These are phyloP conservation scores for Choloepus didactylus DNA, from an alignment of 2,797 vertebrate species.

Conservation along the genomic window DNA sequence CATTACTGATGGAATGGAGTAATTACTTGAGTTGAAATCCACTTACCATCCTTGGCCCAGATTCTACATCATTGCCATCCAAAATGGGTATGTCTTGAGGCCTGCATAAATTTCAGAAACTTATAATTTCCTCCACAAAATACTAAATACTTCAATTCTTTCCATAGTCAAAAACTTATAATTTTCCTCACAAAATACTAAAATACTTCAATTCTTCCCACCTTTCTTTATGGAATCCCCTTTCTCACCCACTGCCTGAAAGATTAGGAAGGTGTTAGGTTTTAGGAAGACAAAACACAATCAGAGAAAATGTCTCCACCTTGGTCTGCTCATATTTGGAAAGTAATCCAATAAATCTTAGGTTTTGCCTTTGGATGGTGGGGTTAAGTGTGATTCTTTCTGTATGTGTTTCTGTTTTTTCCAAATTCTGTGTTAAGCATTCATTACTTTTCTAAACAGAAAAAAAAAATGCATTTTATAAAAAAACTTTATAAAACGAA, in stretches of 20 bases:
- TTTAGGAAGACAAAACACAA: background rate
- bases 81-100: background rate
- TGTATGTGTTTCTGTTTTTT: background rate
- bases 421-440: background rate
- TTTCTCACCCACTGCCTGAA: background rate
- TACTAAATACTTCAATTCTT: too few species aligned
- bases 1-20: background rate
- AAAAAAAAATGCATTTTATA: background rate
- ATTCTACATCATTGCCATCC: background rate
- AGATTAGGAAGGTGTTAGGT: background rate
- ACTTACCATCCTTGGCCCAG: background rate
- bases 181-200: background rate
- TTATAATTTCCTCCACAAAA: background rate
- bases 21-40: background rate
- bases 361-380: background rate
- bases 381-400: background rate
- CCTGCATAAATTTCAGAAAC: background rate
- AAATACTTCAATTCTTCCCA: background rate
- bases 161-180: too few species aligned
- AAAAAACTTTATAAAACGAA: background rate
- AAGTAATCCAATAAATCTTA: background rate
- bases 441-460: background rate
- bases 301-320: background rate
- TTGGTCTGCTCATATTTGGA: background rate
- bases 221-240: background rate